Percentiles rank a stretch among this genome's conserved stretches.
Conservation (phyloP, 2,113 vertebrate genomes). For the Phyllopteryx taeniolatus region DNA sequence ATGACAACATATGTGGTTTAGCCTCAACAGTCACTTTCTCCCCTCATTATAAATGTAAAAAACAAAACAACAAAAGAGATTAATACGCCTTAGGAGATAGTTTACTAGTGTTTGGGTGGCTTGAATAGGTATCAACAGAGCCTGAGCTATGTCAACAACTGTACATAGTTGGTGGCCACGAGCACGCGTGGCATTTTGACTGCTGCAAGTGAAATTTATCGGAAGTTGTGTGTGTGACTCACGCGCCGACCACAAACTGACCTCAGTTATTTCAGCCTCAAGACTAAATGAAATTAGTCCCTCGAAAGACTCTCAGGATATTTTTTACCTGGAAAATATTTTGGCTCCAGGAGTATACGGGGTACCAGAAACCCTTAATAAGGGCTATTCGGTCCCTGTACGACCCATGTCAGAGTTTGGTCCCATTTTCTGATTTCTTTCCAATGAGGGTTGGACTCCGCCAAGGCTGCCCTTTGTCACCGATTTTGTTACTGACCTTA, state of each 20-base stretch:
- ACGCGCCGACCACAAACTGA: constrained; percentile 13
- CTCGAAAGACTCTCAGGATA: constrained; percentile 7
- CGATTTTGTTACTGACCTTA: too few relatives aligned
- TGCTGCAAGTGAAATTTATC: constrained; percentile 41
- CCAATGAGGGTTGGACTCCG: too few relatives aligned
- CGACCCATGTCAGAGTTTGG: too few relatives aligned
- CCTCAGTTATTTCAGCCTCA: constrained; percentile 28
- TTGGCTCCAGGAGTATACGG: background rate
- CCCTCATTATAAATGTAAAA: background rate
- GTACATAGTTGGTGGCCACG: constrained; percentile 20
- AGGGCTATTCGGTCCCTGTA: too few relatives aligned
- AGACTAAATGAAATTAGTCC: constrained; percentile 18
- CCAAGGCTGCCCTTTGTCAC: too few relatives aligned
- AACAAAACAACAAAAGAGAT: background rate
- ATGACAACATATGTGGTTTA: background rate
- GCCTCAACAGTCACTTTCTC: background rate
- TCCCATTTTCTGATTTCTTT: too few relatives aligned
- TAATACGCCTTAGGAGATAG: background rate
- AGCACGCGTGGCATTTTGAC: constrained; percentile 30
- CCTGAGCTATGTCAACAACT: background rate
- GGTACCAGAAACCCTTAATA: too few relatives aligned
- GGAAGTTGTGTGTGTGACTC: constrained; percentile 16
- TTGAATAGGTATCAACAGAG: constrained; percentile 17
- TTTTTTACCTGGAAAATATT: background rate
- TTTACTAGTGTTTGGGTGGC: constrained; percentile 15